Percentiles rank a stretch among this genome's conserved stretches.
These are phyloP conservation scores for Enteromius anoplus DNA, from an alignment of 2,797 vertebrate genomes.

Conservation along the genomic window DNA sequence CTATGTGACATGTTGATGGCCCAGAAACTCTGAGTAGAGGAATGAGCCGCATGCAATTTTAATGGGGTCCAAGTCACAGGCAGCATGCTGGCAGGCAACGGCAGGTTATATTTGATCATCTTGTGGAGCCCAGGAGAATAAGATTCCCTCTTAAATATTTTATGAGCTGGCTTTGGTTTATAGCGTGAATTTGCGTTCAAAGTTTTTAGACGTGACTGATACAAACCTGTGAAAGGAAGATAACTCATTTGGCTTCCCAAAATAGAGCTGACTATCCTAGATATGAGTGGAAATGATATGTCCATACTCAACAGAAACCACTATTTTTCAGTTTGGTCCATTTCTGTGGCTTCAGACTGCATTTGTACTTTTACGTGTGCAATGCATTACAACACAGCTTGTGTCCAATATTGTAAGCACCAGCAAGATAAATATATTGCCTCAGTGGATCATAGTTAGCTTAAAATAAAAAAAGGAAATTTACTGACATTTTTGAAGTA, in stretches of 20 bases:
- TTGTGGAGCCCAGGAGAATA: slow-evolving; percentile 61
- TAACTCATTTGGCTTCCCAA: slow-evolving; percentile 14
- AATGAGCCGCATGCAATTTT: slow-evolving; percentile 69
- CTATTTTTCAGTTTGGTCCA: background rate
- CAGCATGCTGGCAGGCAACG: slow-evolving; percentile 45
- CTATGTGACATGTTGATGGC: slow-evolving; percentile 39
- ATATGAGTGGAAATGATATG: background rate
- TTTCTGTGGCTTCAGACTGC: background rate
- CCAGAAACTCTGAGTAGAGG: slow-evolving; percentile 54
- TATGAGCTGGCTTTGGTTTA: slow-evolving; percentile 68
- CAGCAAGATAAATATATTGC: no score
- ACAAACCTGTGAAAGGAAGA: slow-evolving; percentile 50
- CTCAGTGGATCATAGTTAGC: no score
- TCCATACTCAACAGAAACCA: slow-evolving; percentile 5
- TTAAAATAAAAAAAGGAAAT: no score
- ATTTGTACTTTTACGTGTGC: background rate
- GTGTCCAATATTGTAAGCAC: no score
- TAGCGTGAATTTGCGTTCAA: slow-evolving; percentile 52
- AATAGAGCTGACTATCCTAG: slow-evolving; percentile 7
- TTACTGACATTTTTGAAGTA: no score
- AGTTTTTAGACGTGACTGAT: slow-evolving; percentile 51
- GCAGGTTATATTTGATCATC: slow-evolving; percentile 70
- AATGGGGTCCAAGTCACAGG: slow-evolving; percentile 58
- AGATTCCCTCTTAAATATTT: slow-evolving; percentile 72
- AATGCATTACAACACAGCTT: background rate